phyloP scores from a whole-genome alignment of 1,140 invertebrate species.

The Ditylenchus dipsaci region DNA sequence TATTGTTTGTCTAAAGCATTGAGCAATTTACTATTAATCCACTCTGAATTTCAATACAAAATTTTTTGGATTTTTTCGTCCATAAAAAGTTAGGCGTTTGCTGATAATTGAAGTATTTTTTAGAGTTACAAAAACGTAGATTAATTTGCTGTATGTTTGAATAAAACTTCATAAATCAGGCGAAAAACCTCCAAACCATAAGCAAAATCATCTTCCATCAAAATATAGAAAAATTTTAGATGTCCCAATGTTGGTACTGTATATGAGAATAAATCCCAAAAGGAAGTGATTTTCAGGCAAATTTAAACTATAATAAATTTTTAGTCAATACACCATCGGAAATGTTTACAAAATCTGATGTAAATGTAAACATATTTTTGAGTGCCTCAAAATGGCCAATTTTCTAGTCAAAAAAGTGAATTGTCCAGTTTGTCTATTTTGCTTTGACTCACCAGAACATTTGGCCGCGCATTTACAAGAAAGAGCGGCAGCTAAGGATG shows the following conservation, averaged over 20 bases:
- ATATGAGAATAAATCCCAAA: neutral
- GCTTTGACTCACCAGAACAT: neutral
- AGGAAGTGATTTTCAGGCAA: neutral
- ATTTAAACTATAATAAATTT: neutral
- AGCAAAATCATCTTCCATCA: neutral
- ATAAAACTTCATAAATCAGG: too few species aligned
- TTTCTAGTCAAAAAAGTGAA: neutral
- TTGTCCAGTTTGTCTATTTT: conserved; percentile 4
- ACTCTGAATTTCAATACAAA: neutral
- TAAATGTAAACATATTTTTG: neutral
- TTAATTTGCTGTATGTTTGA: too few species aligned
- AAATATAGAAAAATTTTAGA: neutral
- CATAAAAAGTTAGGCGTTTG: too few species aligned
- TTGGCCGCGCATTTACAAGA: conserved; percentile 6
- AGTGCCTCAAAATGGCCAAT: neutral
- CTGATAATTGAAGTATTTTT: too few species aligned
- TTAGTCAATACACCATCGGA: neutral
- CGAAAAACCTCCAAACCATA: too few species aligned
- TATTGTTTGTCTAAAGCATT: too few species aligned
- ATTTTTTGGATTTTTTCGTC: neutral
- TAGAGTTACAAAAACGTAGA: too few species aligned
- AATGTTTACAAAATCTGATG: neutral
- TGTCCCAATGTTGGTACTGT: too few species aligned
- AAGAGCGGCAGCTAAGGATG: too few species aligned
- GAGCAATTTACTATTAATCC: too few species aligned